These are phyloP conservation scores for Lycophotia porphyrea DNA, from an alignment of 2,888 invertebrate genomes.

Conservation along the genomic window DNA sequence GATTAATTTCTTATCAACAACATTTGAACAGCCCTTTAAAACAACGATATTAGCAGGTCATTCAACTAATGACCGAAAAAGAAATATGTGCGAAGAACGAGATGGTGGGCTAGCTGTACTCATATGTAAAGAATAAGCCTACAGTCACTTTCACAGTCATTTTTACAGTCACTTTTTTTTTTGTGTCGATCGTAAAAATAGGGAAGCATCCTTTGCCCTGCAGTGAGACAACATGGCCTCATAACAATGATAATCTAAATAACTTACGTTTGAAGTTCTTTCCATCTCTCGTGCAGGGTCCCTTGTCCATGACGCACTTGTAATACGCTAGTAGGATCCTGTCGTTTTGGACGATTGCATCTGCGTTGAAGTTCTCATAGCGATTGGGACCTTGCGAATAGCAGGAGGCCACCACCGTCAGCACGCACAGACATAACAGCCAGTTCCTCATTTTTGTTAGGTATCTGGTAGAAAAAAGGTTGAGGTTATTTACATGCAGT, in stretches of 20 bases:
- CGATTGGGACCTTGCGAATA: conserved; percentile 79
- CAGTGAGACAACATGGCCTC: neutral
- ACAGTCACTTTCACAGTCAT: neutral
- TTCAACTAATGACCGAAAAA: neutral
- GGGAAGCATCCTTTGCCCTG: neutral
- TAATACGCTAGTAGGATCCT: conserved; percentile 87
- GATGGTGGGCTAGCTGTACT: neutral
- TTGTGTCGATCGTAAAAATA: neutral
- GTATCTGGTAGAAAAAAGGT: conserved; percentile 17
- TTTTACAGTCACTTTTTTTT: too few species aligned
- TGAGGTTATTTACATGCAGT: too few species aligned
- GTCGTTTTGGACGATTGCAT: conserved; percentile 86
- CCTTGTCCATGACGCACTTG: conserved; percentile 88
- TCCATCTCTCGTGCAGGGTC: conserved; percentile 87
- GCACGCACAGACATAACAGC: conserved; percentile 75
- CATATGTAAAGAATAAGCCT: neutral
- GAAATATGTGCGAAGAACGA: neutral
- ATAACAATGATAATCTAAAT: neutral
- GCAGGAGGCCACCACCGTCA: conserved; percentile 82
- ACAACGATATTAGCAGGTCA: neutral
- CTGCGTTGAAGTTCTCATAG: conserved; percentile 87
- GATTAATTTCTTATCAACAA: too few species aligned
- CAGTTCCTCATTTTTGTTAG: conserved; percentile 78
- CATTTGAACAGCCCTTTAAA: neutral
- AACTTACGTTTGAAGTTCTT: conserved; percentile 87